Percentiles rank a stretch among this genome's conserved stretches.
These are phyloP conservation scores for Cabera pusaria DNA, from an alignment of 2,888 invertebrate genomes.

Conservation along the genomic window DNA sequence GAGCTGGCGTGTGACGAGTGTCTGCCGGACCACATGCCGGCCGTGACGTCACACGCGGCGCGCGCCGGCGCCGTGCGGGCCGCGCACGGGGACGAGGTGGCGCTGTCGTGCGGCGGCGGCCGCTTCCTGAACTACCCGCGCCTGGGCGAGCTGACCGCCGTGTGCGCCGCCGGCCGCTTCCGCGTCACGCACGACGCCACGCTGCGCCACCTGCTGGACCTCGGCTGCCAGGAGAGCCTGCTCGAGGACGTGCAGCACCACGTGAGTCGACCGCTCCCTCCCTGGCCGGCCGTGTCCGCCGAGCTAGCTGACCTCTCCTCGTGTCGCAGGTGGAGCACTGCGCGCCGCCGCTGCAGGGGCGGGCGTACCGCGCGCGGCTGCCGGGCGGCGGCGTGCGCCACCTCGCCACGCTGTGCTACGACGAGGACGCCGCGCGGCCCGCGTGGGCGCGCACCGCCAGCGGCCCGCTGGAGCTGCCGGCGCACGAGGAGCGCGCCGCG, in stretches of 20 bases:
- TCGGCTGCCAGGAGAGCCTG: slow-evolving; percentile 72
- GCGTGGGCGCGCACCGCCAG: slow-evolving; percentile 54
- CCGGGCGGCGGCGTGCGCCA: slow-evolving; percentile 43
- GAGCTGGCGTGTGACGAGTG: slow-evolving; percentile 71
- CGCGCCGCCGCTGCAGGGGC: slow-evolving; percentile 60
- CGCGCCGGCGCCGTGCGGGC: slow-evolving; percentile 42
- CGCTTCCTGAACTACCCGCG: slow-evolving; percentile 61
- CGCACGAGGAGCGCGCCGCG: slow-evolving; percentile 49
- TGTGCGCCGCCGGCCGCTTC: slow-evolving; percentile 60
- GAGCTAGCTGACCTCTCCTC: neutral
- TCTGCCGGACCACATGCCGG: slow-evolving; percentile 72
- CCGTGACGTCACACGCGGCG: slow-evolving; percentile 60
- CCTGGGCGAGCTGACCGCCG: slow-evolving; percentile 38
- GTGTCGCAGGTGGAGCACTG: slow-evolving; percentile 58
- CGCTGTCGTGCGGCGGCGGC: slow-evolving; percentile 62
- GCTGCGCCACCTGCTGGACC: slow-evolving; percentile 59
- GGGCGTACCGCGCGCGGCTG: slow-evolving; percentile 57
- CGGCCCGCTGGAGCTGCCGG: slow-evolving; percentile 42
- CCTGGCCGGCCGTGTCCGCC: too few species aligned
- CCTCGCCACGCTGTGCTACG: slow-evolving; percentile 66
- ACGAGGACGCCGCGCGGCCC: slow-evolving; percentile 57
- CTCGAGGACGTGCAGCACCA: slow-evolving; percentile 71
- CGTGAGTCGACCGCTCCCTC: slow-evolving; percentile 38
- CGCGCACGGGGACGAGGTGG: slow-evolving; percentile 50
- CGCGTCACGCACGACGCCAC: slow-evolving; percentile 45